These are phyloP conservation scores for Zelleria hepariella DNA, from an alignment of 2,888 invertebrate genomes.

Conservation along the genomic window DNA sequence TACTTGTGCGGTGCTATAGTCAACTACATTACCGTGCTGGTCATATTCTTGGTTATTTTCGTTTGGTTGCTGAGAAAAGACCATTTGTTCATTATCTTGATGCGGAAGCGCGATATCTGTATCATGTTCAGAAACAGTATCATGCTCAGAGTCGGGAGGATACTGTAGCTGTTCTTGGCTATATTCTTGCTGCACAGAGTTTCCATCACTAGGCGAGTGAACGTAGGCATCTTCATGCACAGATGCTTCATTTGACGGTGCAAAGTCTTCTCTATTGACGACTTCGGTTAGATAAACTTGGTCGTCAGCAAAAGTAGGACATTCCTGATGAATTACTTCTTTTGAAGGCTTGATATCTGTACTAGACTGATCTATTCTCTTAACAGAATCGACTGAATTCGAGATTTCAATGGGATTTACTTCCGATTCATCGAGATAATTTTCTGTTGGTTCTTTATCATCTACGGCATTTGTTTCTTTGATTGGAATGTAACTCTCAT, in stretches of 20 bases:
- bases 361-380: neutral
- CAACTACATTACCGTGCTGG: neutral
- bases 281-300: neutral
- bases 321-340: neutral
- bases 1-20: neutral
- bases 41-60: constrained; percentile 17
- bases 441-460: neutral
- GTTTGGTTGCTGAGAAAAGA: constrained; percentile 18
- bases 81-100: too few relatives aligned
- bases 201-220: neutral
- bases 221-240: neutral
- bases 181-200: neutral
- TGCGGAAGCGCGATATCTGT: neutral
- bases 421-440: neutral
- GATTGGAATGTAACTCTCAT: too few relatives aligned
- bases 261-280: neutral
- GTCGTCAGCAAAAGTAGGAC: neutral
- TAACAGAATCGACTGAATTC: neutral
- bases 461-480: neutral
- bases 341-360: neutral
- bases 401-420: neutral
- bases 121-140: neutral
- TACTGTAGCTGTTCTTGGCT: neutral
- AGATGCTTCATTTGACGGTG: neutral
- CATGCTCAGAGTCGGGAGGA: neutral